These are phyloP conservation scores for Cyclopterus lumpus DNA, from an alignment of 2,797 vertebrate genomes.

Conservation along the genomic window DNA sequence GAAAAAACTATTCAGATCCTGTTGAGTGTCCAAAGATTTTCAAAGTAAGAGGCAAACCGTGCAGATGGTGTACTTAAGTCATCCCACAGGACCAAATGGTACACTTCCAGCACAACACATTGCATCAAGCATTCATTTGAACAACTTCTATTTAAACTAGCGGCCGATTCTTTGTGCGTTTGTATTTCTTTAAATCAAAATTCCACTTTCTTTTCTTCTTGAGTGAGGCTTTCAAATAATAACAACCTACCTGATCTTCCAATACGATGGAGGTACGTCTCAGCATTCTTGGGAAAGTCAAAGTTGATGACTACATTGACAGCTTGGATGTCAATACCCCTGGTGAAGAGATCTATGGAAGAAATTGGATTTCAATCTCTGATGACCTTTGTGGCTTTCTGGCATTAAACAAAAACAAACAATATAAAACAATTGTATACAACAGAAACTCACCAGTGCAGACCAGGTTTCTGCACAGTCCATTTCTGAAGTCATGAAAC, in stretches of 20 bases:
- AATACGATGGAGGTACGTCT: constrained; percentile 89
- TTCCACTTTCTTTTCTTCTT: neutral
- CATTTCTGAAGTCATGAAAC: constrained; percentile 88
- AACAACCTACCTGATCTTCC: constrained; percentile 83
- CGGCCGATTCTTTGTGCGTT: neutral
- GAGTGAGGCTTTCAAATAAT: no score
- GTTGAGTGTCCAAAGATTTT: neutral
- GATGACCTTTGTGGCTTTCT: neutral
- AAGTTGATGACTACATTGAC: constrained; percentile 90
- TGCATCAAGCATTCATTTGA: neutral
- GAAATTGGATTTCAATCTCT: neutral
- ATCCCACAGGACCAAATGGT: neutral
- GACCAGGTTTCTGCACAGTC: constrained; percentile 87
- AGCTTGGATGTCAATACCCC: constrained; percentile 89
- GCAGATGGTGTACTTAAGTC: neutral
- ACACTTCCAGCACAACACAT: neutral
- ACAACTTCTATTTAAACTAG: neutral
- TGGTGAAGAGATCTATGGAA: constrained; percentile 85
- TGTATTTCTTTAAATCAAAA: neutral
- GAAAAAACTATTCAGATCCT: neutral
- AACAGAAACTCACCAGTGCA: constrained; percentile 81
- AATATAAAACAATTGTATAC: neutral
- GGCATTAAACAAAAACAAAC: neutral
- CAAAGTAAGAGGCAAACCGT: neutral
- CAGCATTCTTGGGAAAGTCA: constrained; percentile 88